Base-by-base conservation (phyloP, 2,888 invertebrate genomes). In the Villa cingulata region DNA sequence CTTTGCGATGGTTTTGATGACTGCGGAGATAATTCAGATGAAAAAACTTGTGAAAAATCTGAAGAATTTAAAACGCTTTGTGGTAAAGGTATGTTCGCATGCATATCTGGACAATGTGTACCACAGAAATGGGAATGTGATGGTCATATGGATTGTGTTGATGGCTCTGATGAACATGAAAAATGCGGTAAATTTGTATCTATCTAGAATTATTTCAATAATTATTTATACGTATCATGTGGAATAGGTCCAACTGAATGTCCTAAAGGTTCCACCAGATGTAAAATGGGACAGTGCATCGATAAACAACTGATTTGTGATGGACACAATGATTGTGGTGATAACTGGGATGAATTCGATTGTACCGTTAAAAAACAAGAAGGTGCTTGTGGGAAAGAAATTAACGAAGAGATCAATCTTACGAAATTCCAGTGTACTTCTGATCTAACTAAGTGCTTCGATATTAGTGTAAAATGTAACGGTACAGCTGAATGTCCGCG, bases 161-260 rank as follows among this genome's bases (percentile, higher is more conserved):
- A 90, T 63, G 71, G 68, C 14, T 80, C 82, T 1, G 87, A 87
- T 57, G 87, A 88, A 63, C 75, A 77, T 49, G 78, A 75, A 46
- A 72, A 73, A 56, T 76, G 75, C 54, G 61, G 57, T 60, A 52
- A 56, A 59, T 59, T 43, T 46, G 23, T 43, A 19, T 43, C 37
- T 20, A 34, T 4, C 32, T 7, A 12, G 29, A 9, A n/a, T 37
- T 20, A n/a, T 37, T 23, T 27, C 7, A 34, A 34, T 10, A 15
- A 10, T 10, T 12, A 38, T 27, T n/a, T 9, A 43, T 10, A 3
- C 16, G 12, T 12, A 29, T 29, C 19, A 14, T 36, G n/a, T 27
- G 41, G 16, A 20, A 3, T 36, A 61, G 60, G 50, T 3, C 49
- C 56, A 0, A 58, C 55, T 1, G 57, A 60, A 39, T 69, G 66